phyloP scores from a whole-genome alignment of 2,888 invertebrate genomes.

The Drosophila parthenogenetica region DNA sequence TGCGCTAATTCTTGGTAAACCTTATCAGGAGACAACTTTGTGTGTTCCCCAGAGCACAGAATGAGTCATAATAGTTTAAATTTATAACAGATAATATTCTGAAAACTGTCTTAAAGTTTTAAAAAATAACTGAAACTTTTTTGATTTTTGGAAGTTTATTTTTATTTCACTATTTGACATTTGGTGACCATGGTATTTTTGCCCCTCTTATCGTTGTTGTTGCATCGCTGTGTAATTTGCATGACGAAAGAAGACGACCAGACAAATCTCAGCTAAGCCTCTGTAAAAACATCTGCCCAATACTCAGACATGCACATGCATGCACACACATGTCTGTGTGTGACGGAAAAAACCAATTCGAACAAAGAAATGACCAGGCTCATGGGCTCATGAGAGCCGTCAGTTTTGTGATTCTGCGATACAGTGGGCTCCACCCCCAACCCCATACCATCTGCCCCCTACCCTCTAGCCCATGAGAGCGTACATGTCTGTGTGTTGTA shows the following conservation, averaged over 20 bases:
- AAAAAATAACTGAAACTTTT: not conserved
- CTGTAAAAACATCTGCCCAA: slow-evolving; percentile 75
- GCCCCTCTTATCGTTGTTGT: slow-evolving; percentile 23
- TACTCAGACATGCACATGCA: slow-evolving; percentile 17
- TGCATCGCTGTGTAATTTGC: slow-evolving; percentile 52
- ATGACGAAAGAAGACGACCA: slow-evolving; percentile 41
- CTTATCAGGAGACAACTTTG: slow-evolving; percentile 18
- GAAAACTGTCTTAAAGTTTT: not conserved
- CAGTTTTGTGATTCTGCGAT: slow-evolving; percentile 62
- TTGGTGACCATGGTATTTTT: slow-evolving; percentile 11
- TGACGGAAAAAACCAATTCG: slow-evolving; percentile 74
- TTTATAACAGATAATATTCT: not conserved
- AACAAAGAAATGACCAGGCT: slow-evolving; percentile 81
- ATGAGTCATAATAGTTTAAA: slow-evolving; percentile 19
- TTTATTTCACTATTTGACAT: slow-evolving; percentile 2
- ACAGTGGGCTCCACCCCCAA: slow-evolving; percentile 49
- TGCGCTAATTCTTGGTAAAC: not conserved
- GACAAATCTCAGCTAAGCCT: slow-evolving; percentile 68
- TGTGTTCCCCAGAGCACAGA: not conserved
- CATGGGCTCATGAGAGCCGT: slow-evolving; percentile 39
- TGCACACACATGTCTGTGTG: slow-evolving; percentile 20
- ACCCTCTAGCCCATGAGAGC: not conserved
- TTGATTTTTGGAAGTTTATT: not conserved
- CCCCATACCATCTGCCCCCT: not conserved
- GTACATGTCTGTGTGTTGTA: slow-evolving; percentile 59